phyloP scores from a whole-genome alignment of 2,113 vertebrate species.

The Potamarius usumacintae region DNA sequence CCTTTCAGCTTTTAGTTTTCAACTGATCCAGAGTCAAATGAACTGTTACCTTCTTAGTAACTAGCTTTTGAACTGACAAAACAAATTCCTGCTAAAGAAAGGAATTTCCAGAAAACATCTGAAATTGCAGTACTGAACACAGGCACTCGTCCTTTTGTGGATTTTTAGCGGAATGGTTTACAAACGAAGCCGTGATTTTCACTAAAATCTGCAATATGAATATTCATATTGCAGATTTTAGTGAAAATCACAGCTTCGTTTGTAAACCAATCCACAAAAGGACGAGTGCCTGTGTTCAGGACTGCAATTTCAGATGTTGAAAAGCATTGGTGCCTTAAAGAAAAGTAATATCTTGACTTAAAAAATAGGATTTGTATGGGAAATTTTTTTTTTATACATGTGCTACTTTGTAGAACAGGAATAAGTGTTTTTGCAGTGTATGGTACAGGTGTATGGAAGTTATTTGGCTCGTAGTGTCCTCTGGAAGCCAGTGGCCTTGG shows the following conservation, averaged over 20 bases:
- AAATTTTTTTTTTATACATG: background rate
- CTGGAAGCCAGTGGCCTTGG: conserved; percentile 22
- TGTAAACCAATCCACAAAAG: background rate
- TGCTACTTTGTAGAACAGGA: background rate
- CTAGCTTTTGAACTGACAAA: background rate
- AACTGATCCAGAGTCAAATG: background rate
- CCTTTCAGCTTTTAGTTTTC: background rate
- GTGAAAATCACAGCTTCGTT: background rate
- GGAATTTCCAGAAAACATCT: background rate
- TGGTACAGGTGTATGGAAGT: background rate
- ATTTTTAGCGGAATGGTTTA: no score
- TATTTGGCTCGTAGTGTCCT: conserved; percentile 28
- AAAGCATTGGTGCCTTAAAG: background rate
- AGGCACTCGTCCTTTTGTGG: no score
- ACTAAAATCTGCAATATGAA: no score
- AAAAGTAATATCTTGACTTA: background rate
- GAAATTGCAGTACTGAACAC: no score
- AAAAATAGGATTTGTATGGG: background rate
- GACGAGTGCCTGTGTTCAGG: background rate
- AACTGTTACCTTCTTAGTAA: background rate
- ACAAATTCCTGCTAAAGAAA: background rate
- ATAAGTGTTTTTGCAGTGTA: background rate
- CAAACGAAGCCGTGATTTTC: no score
- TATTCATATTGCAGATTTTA: background rate
- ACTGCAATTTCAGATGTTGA: background rate